Base-by-base conservation (phyloP, 1,140 invertebrate species). In the Lysiphlebus fabarum region DNA sequence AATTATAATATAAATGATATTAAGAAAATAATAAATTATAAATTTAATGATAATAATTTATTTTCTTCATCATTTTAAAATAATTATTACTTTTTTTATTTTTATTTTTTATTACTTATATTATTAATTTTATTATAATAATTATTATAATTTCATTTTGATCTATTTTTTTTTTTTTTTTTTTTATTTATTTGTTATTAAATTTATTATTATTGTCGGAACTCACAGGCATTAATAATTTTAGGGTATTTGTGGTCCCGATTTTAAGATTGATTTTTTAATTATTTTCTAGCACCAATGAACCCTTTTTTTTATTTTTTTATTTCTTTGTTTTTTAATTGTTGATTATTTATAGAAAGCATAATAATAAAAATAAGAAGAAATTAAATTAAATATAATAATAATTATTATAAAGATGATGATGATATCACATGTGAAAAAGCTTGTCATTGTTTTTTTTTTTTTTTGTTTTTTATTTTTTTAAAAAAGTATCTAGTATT, bases 201-300 rank as follows among this genome's bases (percentile, higher is more conserved):
- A 34, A 26, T 26, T 33, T 42, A 36, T 43, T 44, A 54, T 59
- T 59, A 59, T 54, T 59, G 58, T 59, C 58, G 58, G 51, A 59
- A 54, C 58, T 59, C 33, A 48, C 36, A 48, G 26, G 49, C 33
- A 41, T 9, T 14, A 47, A 14, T 10, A 56, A 51, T 37, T 53
- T 44, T 6, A 12, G 47, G 6, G 42, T 55, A 33, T 36, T 12
- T n/a, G 58, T 55, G 53, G 58, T 60, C 53, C 53, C 58, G 53
- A 60, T 34, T 37, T n/a, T 51, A 17, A 48, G 33, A 11, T 34
- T 54, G 34, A 49, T 54, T 36, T 26, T 26, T 4, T 26, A 1
- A 26, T 26, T 26, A 26, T 26, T 26, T 26, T 26, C 17, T 7
- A 47, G 6, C 7, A n/a, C 12, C 26, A n/a, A 17, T 47, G n/a